Conservation (phyloP, 2,113 vertebrate species). For the Axis porcinus region DNA sequence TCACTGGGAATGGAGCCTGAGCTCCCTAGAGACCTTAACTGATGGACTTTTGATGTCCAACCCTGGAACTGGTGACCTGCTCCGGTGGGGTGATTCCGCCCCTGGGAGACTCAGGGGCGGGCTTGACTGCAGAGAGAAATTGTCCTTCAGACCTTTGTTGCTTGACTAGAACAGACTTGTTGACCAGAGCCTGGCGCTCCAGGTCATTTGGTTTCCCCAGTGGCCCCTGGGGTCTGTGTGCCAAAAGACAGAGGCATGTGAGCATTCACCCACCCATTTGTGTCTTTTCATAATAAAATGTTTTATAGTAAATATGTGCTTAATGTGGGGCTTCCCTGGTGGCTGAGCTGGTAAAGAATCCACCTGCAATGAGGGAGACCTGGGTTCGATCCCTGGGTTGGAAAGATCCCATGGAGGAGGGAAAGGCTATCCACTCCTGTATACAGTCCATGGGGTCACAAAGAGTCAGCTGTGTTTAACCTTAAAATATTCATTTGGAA, state of each 20-base stretch:
- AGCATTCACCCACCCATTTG: not conserved
- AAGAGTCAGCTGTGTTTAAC: not conserved
- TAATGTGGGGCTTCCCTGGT: not conserved
- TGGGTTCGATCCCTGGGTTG: not conserved
- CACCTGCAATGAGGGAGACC: not conserved
- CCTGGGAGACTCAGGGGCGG: not conserved
- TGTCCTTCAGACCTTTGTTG: rapidly evolving
- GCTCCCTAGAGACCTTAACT: not conserved
- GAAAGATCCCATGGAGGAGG: not conserved
- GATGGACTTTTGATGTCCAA: not conserved
- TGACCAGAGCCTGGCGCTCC: not conserved
- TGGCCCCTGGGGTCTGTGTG: not conserved
- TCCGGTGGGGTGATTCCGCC: not conserved
- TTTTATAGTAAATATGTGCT: not conserved
- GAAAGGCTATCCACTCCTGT: not conserved
- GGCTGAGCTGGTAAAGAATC: not conserved
- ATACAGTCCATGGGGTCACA: not conserved
- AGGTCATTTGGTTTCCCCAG: not conserved
- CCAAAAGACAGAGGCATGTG: not conserved
- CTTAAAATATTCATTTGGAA: not conserved
- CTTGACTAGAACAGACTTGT: not conserved
- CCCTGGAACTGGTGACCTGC: not conserved
- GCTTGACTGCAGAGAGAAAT: not conserved
- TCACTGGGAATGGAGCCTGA: not conserved
- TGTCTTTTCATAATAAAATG: not conserved